Conservation (phyloP, 1,140 invertebrate genomes). For the Diachasma alloeum region DNA sequence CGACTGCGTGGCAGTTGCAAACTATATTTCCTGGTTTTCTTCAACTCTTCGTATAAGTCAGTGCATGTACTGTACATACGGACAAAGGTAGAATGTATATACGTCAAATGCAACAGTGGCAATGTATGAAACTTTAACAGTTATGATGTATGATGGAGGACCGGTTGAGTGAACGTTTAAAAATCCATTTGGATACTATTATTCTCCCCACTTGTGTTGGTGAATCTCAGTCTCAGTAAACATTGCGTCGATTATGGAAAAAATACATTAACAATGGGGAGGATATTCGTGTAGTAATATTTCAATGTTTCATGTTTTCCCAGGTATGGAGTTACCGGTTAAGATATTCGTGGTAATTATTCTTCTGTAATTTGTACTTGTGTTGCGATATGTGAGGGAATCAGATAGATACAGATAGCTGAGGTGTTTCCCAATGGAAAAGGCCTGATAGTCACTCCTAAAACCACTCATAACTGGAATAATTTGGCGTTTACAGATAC, state of each 20-base stretch:
- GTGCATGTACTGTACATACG: background rate
- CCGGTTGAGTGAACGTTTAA: slow-evolving; percentile 15
- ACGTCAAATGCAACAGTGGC: background rate
- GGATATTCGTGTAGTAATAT: background rate
- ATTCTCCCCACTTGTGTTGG: background rate
- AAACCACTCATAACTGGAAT: too few species aligned
- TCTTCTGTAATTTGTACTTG: background rate
- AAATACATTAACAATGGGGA: slow-evolving; percentile 12
- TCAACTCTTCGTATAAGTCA: background rate
- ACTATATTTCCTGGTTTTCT: slow-evolving; percentile 22
- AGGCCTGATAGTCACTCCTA: too few species aligned
- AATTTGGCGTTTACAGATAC: too few species aligned
- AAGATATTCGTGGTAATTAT: background rate
- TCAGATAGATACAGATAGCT: background rate
- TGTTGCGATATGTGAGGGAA: background rate
- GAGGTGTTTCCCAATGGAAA: background rate
- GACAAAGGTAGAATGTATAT: background rate
- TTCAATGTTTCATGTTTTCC: background rate
- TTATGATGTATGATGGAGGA: slow-evolving; percentile 18
- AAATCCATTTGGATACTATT: slow-evolving; percentile 12
- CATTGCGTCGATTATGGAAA: slow-evolving; percentile 10
- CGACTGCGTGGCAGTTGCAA: background rate
- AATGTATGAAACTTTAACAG: slow-evolving; percentile 3
- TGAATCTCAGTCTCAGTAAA: background rate
- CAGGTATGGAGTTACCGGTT: too few species aligned